These are phyloP conservation scores for Epinephelus lanceolatus DNA, from an alignment of 2,113 vertebrate species.

Conservation along the genomic window DNA sequence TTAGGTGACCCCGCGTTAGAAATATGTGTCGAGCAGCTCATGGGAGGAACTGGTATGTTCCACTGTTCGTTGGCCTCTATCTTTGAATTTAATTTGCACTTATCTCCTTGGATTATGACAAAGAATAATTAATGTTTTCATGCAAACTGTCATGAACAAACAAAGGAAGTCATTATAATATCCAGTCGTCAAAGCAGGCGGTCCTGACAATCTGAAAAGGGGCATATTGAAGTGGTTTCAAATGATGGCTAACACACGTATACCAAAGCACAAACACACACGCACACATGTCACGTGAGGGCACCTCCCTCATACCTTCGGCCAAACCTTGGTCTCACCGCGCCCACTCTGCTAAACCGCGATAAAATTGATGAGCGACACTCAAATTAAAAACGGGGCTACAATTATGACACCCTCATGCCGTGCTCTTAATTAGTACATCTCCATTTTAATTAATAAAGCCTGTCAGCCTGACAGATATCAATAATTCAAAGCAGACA, in stretches of 20 bases:
- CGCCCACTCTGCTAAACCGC: constrained; percentile 51
- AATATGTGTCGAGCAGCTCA: not conserved
- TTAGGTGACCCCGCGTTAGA: not conserved
- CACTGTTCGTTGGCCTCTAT: constrained; percentile 10
- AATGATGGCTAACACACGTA: not conserved
- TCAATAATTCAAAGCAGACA: constrained; percentile 78
- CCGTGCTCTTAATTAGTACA: constrained; percentile 78
- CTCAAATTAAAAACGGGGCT: constrained; percentile 74
- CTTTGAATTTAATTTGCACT: constrained; percentile 39
- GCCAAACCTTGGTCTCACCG: constrained; percentile 1
- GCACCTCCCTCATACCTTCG: constrained; percentile 16
- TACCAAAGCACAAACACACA: not conserved
- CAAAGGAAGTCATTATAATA: constrained; percentile 31
- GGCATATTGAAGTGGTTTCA: not conserved
- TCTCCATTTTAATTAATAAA: constrained; percentile 84
- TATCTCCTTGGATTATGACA: constrained; percentile 27
- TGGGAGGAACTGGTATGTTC: constrained; percentile 2
- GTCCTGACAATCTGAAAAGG: not conserved
- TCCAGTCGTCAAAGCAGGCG: constrained; percentile 19
- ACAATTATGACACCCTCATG: constrained; percentile 76
- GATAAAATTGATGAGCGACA: constrained; percentile 76
- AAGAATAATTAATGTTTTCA: constrained; percentile 41
- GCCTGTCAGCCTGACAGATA: constrained; percentile 68
- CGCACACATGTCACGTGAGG: constrained; percentile 8
- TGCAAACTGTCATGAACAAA: constrained; percentile 35